Conservation (phyloP, 2,797 vertebrate genomes). For the Poeciliopsis paucimaculata region DNA sequence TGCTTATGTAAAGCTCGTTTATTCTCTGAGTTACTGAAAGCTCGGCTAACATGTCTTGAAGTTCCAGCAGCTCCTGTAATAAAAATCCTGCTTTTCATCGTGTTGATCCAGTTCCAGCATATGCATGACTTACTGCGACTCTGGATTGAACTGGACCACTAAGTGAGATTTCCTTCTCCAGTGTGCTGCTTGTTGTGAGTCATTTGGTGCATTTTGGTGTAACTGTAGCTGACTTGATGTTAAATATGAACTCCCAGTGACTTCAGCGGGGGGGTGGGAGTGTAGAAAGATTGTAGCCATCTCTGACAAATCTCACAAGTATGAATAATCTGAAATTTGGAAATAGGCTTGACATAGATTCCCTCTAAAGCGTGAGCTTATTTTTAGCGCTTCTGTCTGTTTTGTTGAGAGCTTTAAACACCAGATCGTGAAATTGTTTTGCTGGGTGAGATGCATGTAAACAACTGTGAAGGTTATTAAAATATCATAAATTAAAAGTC, state of each 20-base stretch:
- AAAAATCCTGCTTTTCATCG: background rate
- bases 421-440: background rate
- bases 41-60: background rate
- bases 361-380: background rate
- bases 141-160: background rate
- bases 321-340: background rate
- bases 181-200: background rate
- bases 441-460: background rate
- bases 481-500: background rate
- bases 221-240: constrained; percentile 5
- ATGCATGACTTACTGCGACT: background rate
- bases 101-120: background rate
- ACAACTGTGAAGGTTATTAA: background rate
- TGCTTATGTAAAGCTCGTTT: background rate
- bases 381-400: background rate
- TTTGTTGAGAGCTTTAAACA: background rate
- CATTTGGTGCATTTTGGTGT: background rate
- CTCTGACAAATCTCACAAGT: background rate
- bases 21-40: background rate
- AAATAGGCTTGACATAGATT: background rate
- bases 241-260: constrained; percentile 11
- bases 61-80: background rate
- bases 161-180: background rate
- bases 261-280: background rate
- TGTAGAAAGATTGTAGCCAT: background rate